Conservation (phyloP, 2,113 vertebrate genomes). For the Odocoileus hemionus region DNA sequence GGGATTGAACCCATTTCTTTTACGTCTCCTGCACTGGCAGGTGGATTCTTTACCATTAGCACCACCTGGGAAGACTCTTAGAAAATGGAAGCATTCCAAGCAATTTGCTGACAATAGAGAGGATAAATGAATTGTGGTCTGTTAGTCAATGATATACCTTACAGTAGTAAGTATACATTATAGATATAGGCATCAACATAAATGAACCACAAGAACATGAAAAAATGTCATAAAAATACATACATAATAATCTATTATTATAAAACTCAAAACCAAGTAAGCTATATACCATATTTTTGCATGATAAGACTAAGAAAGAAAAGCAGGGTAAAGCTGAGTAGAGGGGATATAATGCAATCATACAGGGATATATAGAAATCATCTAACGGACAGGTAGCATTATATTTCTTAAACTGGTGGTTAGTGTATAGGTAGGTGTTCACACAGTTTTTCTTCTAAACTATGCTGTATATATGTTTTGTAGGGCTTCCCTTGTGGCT, state of each 20-base stretch:
- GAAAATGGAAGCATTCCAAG: background rate
- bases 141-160: background rate
- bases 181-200: background rate
- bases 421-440: background rate
- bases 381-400: background rate
- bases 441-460: background rate
- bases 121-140: background rate
- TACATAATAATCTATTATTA: background rate
- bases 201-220: background rate
- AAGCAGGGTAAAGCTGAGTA: background rate
- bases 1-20: background rate
- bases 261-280: background rate
- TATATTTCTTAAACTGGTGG: background rate
- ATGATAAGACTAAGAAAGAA: background rate
- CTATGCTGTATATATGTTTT: background rate
- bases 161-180: background rate
- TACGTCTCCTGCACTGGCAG: background rate
- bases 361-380: background rate
- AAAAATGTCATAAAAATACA: background rate
- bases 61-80: background rate
- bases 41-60: background rate
- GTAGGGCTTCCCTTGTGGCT: background rate
- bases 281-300: background rate
- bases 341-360: background rate
- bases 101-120: background rate